Evolutionary conservation across 1,140 invertebrate species (phyloP), one percentile per base, ranked within the genome.

Genomic region (Drosophila lowei): DNA sequence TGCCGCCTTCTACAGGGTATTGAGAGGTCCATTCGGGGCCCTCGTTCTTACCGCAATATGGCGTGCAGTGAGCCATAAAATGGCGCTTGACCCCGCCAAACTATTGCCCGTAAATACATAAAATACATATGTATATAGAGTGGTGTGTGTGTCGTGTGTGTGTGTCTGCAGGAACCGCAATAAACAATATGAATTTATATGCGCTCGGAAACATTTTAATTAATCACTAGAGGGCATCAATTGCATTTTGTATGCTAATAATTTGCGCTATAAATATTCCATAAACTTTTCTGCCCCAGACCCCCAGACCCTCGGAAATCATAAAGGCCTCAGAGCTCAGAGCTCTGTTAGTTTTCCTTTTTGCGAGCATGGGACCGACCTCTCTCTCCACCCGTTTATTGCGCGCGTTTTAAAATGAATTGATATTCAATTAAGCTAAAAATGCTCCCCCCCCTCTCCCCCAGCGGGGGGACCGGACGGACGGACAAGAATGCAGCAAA

Each of bases 141-240:
- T 58, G 42, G 49, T 50, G 65, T 59, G 41, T 61, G 56, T 55
- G 42, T 72, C n/a, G 57, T 64, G 13, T 48, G 21, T 42, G 28
- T 61, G 49, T 55, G 42, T 72, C 58, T 65, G 16, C 54, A 23
- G 34, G 28, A 54, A 70, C 47, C 52, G 70, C 78, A 59, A 88
- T 88, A 85, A 88, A 88, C 83, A 85, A 85, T 85, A 86, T 77
- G 42, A 85, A 85, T 85, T 85, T 85, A 85, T 85, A 65, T 77
- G 81, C 66, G 81, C 64, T 81, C 73, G 79, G 81, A 77, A 86
- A 88, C 81, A 78, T 78, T 88, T 86, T 86, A 88, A 86, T 86
- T 86, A 86, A 86, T 86, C 81, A 86, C 81, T 77, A 59, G 81
- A 86, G 81, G 81, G 81, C 83, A 88, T 86, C 81, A 86, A 88